Conservation (phyloP, 2,797 vertebrate genomes). For the Aldrovandia affinis region DNA sequence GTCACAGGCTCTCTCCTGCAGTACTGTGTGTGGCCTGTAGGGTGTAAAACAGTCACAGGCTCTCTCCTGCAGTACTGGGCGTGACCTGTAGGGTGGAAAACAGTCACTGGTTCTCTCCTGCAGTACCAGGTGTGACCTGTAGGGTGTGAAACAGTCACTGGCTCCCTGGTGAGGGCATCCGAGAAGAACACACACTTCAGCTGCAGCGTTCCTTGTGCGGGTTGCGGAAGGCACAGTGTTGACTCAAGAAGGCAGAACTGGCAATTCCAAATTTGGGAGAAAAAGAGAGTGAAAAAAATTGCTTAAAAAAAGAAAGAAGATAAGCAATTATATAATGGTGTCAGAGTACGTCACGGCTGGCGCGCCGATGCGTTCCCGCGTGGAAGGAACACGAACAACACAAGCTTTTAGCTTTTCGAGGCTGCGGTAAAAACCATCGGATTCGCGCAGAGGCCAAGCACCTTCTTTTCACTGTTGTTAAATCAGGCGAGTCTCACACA, state of each 20-base stretch:
- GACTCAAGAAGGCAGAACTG: not conserved
- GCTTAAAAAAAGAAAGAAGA: not conserved
- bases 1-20: too few relatives aligned
- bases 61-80: too few relatives aligned
- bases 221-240: not conserved
- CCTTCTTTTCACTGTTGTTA: not conserved
- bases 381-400: constrained; percentile 27
- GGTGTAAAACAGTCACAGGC: too few relatives aligned
- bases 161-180: too few relatives aligned
- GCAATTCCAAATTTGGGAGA: not conserved
- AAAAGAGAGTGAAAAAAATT: not conserved
- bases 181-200: too few relatives aligned
- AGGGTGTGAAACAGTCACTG: too few relatives aligned
- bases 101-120: too few relatives aligned
- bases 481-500: not conserved
- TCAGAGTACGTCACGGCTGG: not conserved
- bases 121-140: too few relatives aligned
- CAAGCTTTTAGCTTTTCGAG: constrained; percentile 51
- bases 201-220: not conserved
- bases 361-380: not conserved
- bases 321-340: not conserved
- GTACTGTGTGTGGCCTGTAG: too few relatives aligned
- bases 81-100: too few relatives aligned
- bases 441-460: constrained; percentile 43
- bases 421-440: constrained; percentile 51